These are phyloP conservation scores for Chionoecetes opilio DNA, from an alignment of 1,140 invertebrate genomes.

Conservation along the genomic window DNA sequence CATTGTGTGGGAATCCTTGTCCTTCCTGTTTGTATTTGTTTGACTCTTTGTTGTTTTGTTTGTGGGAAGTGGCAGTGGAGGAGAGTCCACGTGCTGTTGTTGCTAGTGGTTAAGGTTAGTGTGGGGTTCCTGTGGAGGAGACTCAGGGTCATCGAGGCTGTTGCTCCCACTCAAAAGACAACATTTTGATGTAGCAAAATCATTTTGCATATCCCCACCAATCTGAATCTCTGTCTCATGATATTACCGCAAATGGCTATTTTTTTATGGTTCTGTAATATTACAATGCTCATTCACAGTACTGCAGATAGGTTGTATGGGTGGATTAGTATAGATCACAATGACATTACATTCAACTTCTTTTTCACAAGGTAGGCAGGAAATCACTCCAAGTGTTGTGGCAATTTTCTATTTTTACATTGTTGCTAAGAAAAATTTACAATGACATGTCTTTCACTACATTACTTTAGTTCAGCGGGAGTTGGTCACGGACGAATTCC, in stretches of 20 bases:
- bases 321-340: neutral
- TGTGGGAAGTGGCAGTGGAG: neutral
- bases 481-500: neutral
- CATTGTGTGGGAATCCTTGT: neutral
- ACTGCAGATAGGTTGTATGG: constrained; percentile 28
- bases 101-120: neutral
- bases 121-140: constrained; percentile 15
- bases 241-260: constrained; percentile 14
- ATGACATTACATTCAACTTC: neutral
- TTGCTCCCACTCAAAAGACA: constrained; percentile 19
- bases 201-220: neutral
- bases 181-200: constrained; percentile 23
- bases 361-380: neutral
- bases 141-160: neutral
- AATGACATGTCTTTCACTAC: constrained; percentile 30
- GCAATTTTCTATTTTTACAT: constrained; percentile 12
- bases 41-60: neutral
- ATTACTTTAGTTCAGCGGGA: neutral
- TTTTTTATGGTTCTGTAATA: constrained; percentile 22
- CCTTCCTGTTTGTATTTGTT: neutral
- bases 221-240: neutral
- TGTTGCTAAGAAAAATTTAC: constrained; percentile 29
- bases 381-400: constrained; percentile 17
- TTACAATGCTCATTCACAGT: constrained; percentile 6
- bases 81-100: neutral